These are phyloP conservation scores for Poeciliopsis presidionis DNA, from an alignment of 2,797 vertebrate species.

Conservation along the genomic window DNA sequence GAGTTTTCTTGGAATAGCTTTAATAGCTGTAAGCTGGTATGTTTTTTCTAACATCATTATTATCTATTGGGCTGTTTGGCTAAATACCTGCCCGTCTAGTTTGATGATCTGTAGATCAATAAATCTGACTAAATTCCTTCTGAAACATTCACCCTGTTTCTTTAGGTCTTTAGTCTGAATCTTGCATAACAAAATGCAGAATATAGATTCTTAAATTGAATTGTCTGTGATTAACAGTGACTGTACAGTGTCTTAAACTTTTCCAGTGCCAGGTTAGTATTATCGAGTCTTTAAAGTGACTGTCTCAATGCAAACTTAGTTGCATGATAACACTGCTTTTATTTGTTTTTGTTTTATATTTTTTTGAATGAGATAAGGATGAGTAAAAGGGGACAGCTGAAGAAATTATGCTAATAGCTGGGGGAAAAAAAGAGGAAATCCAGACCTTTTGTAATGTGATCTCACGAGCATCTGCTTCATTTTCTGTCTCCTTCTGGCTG, in stretches of 20 bases:
- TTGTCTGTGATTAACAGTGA: neutral
- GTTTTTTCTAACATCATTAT: neutral
- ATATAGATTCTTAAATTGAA: constrained; percentile 13
- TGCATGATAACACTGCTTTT: neutral
- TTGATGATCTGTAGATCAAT: neutral
- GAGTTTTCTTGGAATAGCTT: neutral
- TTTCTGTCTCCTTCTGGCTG: neutral
- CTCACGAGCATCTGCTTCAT: neutral
- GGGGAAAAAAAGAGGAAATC: neutral
- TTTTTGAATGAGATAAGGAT: neutral
- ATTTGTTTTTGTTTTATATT: neutral
- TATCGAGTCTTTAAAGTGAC: neutral
- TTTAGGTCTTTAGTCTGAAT: constrained; percentile 5
- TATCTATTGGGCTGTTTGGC: neutral
- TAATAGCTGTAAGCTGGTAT: neutral
- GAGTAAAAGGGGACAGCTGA: neutral
- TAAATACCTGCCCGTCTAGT: neutral
- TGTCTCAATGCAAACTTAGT: neutral
- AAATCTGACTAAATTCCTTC: constrained; percentile 15
- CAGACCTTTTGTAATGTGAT: neutral
- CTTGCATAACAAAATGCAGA: neutral
- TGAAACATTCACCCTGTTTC: neutral
- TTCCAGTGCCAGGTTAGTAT: neutral
- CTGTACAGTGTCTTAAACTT: neutral
- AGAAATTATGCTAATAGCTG: neutral